Evolutionary conservation across 2,888 invertebrate species (phyloP).

Genomic region (Holacanthella duospinosa): DNA sequence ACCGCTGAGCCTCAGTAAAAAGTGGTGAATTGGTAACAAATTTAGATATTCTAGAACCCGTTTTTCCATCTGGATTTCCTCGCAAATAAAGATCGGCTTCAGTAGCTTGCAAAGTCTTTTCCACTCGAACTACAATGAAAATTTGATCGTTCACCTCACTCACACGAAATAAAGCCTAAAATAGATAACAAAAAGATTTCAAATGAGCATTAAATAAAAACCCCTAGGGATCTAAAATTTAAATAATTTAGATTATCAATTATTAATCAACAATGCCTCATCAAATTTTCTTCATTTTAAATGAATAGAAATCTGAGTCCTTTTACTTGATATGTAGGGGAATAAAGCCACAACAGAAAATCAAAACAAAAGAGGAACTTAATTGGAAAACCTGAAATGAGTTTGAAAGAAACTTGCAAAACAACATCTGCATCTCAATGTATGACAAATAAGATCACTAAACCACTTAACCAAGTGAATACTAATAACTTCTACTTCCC

Average conservation of each 20-base stretch:
- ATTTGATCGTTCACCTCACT: slow-evolving; percentile 82
- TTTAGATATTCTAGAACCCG: slow-evolving; percentile 33
- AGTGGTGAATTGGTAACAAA: slow-evolving; percentile 29
- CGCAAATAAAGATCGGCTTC: slow-evolving; percentile 33
- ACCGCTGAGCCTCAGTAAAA: slow-evolving; percentile 31
- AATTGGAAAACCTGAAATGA: neutral
- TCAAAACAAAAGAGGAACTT: neutral
- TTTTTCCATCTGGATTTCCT: slow-evolving; percentile 33
- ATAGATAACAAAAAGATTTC: slow-evolving; percentile 5
- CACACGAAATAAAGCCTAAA: slow-evolving; percentile 74
- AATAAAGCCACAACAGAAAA: neutral
- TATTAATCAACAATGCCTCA: no score
- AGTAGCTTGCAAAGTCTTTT: slow-evolving; percentile 74
- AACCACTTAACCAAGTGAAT: neutral
- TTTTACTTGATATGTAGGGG: neutral
- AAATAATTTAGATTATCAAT: no score
- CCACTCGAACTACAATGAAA: slow-evolving; percentile 82
- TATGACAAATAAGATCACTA: slow-evolving; percentile 1
- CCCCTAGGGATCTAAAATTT: slow-evolving; percentile 6
- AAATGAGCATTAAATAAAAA: no score
- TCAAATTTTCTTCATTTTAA: no score
- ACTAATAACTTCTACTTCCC: neutral
- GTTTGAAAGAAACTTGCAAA: slow-evolving; percentile 1
- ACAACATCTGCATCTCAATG: neutral
- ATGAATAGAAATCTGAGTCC: no score